Evolutionary conservation across 2,113 vertebrate species (phyloP).

Genomic region (Catharus bicknelli): DNA sequence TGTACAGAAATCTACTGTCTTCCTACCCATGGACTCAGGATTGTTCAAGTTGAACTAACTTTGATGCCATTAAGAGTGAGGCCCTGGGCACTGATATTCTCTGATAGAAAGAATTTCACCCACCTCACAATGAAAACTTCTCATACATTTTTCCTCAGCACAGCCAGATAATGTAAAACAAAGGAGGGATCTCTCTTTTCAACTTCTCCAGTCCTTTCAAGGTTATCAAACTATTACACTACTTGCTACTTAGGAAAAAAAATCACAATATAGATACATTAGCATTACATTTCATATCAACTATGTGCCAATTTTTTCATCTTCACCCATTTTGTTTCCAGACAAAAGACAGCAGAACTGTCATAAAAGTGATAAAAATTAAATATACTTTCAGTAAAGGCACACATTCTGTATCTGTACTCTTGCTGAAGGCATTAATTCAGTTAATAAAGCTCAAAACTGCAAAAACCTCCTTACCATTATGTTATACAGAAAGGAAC

Average conservation of each 20-base stretch:
- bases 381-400: neutral
- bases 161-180: slow-evolving; percentile 35
- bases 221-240: neutral
- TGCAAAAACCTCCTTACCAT: slow-evolving; percentile 5
- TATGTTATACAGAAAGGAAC: neutral
- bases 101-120: slow-evolving; percentile 14
- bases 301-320: neutral
- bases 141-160: neutral
- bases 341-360: slow-evolving; percentile 15
- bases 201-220: slow-evolving; percentile 12
- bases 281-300: neutral
- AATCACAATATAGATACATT: neutral
- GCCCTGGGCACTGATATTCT: neutral
- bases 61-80: neutral
- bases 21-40: neutral
- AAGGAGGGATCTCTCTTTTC: neutral
- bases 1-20: neutral
- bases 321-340: neutral
- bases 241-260: neutral
- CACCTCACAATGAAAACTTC: slow-evolving; percentile 2
- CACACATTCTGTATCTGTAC: neutral
- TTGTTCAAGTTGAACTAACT: neutral
- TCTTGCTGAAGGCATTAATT: neutral
- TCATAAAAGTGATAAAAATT: neutral
- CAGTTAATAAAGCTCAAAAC: slow-evolving; percentile 10